Conservation (phyloP, 2,888 invertebrate genomes). For the Cotesia congregata region DNA sequence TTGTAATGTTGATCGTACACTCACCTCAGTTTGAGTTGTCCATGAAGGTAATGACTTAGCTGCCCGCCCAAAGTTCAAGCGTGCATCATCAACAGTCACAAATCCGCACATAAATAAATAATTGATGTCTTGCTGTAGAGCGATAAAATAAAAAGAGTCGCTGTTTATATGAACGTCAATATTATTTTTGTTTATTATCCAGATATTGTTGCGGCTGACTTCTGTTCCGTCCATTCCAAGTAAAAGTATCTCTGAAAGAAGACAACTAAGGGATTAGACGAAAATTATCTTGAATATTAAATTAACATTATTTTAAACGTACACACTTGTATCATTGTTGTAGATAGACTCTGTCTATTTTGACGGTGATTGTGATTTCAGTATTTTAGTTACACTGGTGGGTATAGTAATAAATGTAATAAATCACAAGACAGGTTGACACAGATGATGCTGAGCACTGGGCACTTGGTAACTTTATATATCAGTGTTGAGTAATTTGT, state of each 20-base stretch:
- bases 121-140: slow-evolving; percentile 21
- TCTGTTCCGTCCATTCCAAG: slow-evolving; percentile 31
- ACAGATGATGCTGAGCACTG: neutral
- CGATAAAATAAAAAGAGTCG: too few species aligned
- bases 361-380: neutral
- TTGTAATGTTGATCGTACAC: neutral
- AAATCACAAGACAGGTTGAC: neutral
- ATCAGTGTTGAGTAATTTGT: neutral
- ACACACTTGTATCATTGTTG: slow-evolving; percentile 16
- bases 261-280: neutral
- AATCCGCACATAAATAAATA: slow-evolving; percentile 25
- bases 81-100: slow-evolving; percentile 40
- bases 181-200: neutral
- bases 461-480: too few species aligned
- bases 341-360: neutral
- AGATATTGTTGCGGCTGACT: neutral
- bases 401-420: neutral
- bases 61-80: slow-evolving; percentile 35
- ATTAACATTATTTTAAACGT: slow-evolving; percentile 2
- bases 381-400: neutral
- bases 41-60: slow-evolving; percentile 21
- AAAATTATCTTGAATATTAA: neutral
- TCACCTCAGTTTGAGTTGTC: slow-evolving; percentile 31
- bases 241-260: neutral
- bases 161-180: too few species aligned